Evolutionary conservation across 2,797 vertebrate species (phyloP).

Genomic region (Coluber constrictor): DNA sequence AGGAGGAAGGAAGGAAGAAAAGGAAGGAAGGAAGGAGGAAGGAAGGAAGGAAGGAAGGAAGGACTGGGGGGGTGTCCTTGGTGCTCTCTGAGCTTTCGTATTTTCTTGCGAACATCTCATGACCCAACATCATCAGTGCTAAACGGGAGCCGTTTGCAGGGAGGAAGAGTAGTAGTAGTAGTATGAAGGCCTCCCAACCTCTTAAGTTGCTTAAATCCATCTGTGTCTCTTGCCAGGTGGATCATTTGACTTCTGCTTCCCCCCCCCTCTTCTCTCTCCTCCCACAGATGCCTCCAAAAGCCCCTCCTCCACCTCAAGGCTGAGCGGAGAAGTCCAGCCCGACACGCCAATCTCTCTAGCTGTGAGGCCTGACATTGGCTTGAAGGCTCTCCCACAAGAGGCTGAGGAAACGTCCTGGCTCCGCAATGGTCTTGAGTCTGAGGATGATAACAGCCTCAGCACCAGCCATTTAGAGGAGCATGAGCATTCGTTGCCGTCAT

Average conservation of each 20-base stretch:
- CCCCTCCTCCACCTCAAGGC: constrained; percentile 70
- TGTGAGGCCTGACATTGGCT: constrained; percentile 45
- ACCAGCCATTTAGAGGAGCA: too few relatives aligned
- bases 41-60: too few relatives aligned
- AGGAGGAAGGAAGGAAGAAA: too few relatives aligned
- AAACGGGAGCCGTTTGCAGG: too few relatives aligned
- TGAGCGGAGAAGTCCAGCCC: constrained; percentile 75
- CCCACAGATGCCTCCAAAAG: constrained; percentile 76
- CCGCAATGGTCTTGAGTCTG: neutral
- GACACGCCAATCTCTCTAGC: constrained; percentile 75
- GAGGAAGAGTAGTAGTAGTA: too few relatives aligned
- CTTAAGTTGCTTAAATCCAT: rapidly evolving
- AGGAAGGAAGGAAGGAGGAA: neutral
- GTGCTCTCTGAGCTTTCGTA: too few relatives aligned
- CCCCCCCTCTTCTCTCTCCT: constrained; percentile 1
- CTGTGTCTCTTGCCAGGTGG: neutral
- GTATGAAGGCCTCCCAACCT: too few relatives aligned
- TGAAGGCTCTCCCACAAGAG: neutral
- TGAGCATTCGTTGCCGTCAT: neutral
- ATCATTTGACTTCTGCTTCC: rapidly evolving
- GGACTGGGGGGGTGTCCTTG: too few relatives aligned
- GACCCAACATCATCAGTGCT: too few relatives aligned
- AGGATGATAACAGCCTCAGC: rapidly evolving
- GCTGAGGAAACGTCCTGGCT: neutral
- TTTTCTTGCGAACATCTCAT: too few relatives aligned